A percentile compares a stretch with the other conserved stretches of the same genome.
Evolutionary conservation across 2,888 invertebrate genomes (phyloP).

Genomic region (Harpalus rufipes): DNA sequence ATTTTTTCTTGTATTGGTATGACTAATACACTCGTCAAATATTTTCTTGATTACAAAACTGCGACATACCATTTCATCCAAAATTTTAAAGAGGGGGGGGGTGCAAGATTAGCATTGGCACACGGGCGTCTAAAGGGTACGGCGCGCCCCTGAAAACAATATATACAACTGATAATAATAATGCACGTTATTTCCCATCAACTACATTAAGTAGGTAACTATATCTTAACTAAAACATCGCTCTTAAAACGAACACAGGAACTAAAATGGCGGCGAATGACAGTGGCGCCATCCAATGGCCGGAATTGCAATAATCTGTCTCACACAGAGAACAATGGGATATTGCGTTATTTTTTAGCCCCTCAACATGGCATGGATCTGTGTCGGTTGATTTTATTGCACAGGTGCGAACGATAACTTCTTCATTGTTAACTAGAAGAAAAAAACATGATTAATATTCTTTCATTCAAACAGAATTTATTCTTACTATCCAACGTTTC

Average conservation of each 20-base stretch:
- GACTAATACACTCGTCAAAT: no score
- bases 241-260: conserved; percentile 68
- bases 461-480: no score
- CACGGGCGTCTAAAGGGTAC: no score
- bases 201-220: conserved; percentile 50
- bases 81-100: no score
- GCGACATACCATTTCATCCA: no score
- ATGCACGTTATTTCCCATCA: conserved; percentile 31
- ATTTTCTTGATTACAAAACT: no score
- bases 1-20: no score
- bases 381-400: conserved; percentile 73
- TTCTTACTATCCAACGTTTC: no score
- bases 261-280: conserved; percentile 76
- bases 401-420: conserved; percentile 74
- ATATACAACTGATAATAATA: conserved; percentile 2
- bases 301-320: conserved; percentile 79
- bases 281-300: conserved; percentile 75
- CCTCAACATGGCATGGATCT: conserved; percentile 74
- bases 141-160: no score
- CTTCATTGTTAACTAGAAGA: conserved; percentile 73
- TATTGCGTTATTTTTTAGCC: conserved; percentile 68
- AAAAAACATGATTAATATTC: conserved; percentile 59
- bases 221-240: conserved; percentile 37
- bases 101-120: no score
- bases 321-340: conserved; percentile 77